Percentiles rank a stretch among this genome's conserved stretches.
phyloP scores from a whole-genome alignment of 37 sponge, comb jelly and placozoan species.

The Chondrilla cf. caribensis region DNA sequence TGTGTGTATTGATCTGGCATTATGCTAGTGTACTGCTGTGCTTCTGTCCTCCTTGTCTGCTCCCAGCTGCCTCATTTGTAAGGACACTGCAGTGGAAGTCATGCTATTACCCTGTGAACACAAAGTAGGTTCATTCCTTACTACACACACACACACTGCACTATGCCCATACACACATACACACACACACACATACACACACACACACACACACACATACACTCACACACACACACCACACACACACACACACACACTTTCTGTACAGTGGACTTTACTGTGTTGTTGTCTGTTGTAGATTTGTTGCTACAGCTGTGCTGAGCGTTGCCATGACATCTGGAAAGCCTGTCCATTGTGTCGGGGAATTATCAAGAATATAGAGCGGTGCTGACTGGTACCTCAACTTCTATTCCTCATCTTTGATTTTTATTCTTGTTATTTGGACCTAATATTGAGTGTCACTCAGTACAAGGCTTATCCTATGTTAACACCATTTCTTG shows the following conservation, averaged over 20 bases:
- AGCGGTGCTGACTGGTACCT: neutral
- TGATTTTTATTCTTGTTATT: no score
- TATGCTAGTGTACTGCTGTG: no score
- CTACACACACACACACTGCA: neutral
- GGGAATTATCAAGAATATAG: neutral
- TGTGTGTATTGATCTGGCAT: neutral
- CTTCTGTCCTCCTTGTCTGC: neutral
- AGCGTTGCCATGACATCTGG: neutral
- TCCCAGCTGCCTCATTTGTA: conserved; percentile 60
- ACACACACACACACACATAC: neutral
- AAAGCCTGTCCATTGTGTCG: neutral
- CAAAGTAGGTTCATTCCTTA: conserved; percentile 44
- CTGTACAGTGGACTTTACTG: no score
- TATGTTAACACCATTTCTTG: no score
- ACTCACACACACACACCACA: neutral
- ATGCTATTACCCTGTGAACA: conserved; percentile 83
- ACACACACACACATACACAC: neutral
- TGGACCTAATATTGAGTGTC: no score
- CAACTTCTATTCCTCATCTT: no score
- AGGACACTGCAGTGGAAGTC: conserved; percentile 66
- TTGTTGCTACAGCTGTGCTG: conserved; percentile 16
- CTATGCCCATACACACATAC: neutral
- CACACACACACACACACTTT: neutral
- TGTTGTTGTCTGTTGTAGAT: neutral
- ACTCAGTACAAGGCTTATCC: no score